Percentiles rank a stretch among this genome's conserved stretches.
phyloP scores from a whole-genome alignment of 2,888 invertebrate genomes.

The Stegophylla sp. region DNA sequence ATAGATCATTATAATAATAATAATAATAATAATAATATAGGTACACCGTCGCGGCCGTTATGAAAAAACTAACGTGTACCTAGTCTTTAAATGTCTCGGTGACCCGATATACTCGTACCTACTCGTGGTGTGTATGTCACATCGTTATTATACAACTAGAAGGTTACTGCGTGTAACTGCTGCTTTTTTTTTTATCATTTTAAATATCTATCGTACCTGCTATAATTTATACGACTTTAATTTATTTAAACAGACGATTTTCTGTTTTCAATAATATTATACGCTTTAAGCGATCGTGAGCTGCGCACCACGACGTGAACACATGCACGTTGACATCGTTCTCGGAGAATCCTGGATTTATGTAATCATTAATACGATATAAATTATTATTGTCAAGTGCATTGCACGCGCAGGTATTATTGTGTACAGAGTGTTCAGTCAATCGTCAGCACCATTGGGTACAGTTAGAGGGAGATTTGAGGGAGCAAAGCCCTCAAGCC shows the following conservation, averaged over 20 bases:
- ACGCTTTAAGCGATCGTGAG: constrained; percentile 16
- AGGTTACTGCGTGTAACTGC: no score
- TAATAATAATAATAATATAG: not conserved
- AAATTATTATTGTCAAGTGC: no score
- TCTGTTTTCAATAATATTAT: not conserved
- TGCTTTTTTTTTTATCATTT: constrained; percentile 23
- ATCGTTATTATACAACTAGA: not conserved
- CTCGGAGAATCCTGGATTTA: not conserved
- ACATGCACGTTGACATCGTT: not conserved
- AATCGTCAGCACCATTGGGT: no score
- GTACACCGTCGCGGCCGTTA: not conserved
- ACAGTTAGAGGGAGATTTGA: no score
- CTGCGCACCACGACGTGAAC: no score
- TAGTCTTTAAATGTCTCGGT: not conserved
- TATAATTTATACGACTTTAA: no score
- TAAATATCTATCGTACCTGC: not conserved
- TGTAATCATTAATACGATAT: not conserved
- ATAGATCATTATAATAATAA: no score
- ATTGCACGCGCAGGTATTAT: no score
- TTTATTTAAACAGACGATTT: not conserved
- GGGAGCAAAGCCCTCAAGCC: no score
- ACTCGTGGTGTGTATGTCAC: not conserved
- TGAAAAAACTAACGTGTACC: not conserved
- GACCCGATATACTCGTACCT: not conserved
- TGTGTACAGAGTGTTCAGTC: no score